Evolutionary conservation across 2,113 vertebrate genomes (phyloP).

Genomic region (Micronisus gabar): DNA sequence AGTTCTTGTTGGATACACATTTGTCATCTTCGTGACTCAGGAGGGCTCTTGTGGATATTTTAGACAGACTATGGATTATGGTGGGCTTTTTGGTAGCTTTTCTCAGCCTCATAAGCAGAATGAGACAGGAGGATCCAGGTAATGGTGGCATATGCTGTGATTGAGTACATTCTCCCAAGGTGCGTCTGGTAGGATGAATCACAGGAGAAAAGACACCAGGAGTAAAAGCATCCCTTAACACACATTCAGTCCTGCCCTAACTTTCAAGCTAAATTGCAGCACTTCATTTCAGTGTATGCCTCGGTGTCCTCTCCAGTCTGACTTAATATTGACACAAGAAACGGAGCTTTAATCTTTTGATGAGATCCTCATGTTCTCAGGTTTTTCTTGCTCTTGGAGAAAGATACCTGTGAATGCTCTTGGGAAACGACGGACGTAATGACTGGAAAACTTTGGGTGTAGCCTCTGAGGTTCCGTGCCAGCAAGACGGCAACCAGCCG

Average conservation of each 20-base stretch:
- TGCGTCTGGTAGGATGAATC: not conserved
- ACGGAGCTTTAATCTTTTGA: not conserved
- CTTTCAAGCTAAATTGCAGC: not conserved
- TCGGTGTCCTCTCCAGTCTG: not conserved
- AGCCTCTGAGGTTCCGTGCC: not conserved
- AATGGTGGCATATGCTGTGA: not conserved
- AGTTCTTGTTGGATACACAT: constrained; percentile 11
- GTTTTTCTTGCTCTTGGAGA: not conserved
- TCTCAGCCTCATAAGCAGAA: constrained; percentile 55
- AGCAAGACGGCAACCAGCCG: not conserved
- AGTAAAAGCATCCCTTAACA: not conserved
- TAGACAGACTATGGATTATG: constrained; percentile 7
- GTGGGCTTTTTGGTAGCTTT: not conserved
- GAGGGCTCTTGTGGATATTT: constrained; percentile 34
- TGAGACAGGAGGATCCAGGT: not conserved
- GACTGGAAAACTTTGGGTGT: not conserved
- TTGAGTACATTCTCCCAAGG: not conserved
- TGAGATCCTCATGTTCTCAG: not conserved
- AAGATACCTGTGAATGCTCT: not conserved
- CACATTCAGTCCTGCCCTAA: not conserved
- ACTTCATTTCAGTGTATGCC: not conserved
- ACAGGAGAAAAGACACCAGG: not conserved
- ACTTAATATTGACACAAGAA: not conserved
- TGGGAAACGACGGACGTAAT: not conserved
- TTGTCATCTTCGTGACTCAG: constrained; percentile 55